Evolutionary conservation across 2,113 vertebrate species (phyloP).

Genomic region (Actenoides hombroni): DNA sequence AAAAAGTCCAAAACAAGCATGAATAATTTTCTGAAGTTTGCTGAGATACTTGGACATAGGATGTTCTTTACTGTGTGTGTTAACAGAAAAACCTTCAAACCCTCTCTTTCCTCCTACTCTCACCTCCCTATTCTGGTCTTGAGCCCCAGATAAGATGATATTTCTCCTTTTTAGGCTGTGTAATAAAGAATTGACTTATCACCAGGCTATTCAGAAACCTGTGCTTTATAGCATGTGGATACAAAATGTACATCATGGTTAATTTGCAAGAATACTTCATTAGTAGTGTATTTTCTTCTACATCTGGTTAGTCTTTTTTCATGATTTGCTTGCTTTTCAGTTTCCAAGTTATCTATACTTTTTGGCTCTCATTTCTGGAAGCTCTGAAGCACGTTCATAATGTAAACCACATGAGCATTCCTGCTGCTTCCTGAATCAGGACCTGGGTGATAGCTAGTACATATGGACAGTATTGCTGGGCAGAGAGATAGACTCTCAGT

Average conservation of each 20-base stretch:
- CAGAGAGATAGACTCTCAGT: not conserved
- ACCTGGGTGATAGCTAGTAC: not conserved
- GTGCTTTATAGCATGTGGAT: not conserved
- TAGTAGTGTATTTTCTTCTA: conserved; percentile 6
- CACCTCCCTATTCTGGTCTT: not conserved
- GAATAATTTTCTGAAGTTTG: not conserved
- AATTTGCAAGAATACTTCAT: not conserved
- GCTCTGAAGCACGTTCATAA: conserved; percentile 44
- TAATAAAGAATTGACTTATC: not conserved
- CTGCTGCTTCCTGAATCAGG: not conserved
- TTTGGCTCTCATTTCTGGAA: conserved; percentile 52
- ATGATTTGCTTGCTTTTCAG: not conserved
- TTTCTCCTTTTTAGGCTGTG: not conserved
- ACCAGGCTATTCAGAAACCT: not conserved
- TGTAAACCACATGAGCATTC: conserved; percentile 54
- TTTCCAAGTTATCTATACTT: conserved; percentile 52
- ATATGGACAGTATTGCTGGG: not conserved
- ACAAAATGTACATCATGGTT: not conserved
- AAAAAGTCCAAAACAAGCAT: not conserved
- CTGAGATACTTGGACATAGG: not conserved
- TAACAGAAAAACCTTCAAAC: not conserved
- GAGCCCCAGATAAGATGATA: not conserved
- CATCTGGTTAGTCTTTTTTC: conserved; percentile 24
- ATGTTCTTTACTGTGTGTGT: not conserved
- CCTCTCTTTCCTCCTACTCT: not conserved